Evolutionary conservation across 1,140 invertebrate species (phyloP).

Genomic region (Ephestia elutella): DNA sequence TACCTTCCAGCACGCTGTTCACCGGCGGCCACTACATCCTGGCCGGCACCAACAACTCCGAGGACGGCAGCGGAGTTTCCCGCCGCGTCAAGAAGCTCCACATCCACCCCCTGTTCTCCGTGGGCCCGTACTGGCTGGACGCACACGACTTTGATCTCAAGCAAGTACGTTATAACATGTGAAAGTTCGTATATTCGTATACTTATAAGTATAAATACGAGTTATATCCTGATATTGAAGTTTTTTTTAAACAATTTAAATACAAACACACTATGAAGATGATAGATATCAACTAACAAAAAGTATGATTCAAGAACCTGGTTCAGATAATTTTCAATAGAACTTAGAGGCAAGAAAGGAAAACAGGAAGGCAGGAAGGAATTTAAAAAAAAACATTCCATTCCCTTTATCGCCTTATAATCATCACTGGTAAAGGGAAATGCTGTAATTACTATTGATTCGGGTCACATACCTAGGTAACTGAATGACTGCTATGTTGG

Average conservation of each 20-base stretch:
- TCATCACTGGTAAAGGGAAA: too few species aligned
- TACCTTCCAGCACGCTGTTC: constrained; percentile 52
- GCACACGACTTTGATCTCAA: constrained; percentile 40
- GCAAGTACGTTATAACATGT: constrained; percentile 39
- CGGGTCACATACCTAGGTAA: not conserved
- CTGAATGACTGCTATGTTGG: not conserved
- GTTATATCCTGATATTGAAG: too few species aligned
- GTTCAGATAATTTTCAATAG: too few species aligned
- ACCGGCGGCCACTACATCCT: constrained; percentile 41
- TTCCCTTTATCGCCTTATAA: not conserved
- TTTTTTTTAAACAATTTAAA: too few species aligned
- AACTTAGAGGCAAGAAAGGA: too few species aligned
- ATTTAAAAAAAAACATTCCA: too few species aligned
- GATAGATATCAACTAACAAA: too few species aligned
- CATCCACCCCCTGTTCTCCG: constrained; percentile 54
- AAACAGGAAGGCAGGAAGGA: too few species aligned
- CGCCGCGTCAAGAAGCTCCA: constrained; percentile 39
- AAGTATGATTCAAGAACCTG: too few species aligned
- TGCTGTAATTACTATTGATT: not conserved
- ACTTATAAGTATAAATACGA: too few species aligned
- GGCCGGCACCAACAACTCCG: constrained; percentile 56
- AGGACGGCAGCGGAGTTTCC: constrained; percentile 35
- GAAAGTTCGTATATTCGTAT: too few species aligned
- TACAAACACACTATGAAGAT: too few species aligned
- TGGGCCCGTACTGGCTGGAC: constrained; percentile 64